Evolutionary conservation across 2,113 vertebrate species (phyloP).

Genomic region (Stictonetta naevosa): DNA sequence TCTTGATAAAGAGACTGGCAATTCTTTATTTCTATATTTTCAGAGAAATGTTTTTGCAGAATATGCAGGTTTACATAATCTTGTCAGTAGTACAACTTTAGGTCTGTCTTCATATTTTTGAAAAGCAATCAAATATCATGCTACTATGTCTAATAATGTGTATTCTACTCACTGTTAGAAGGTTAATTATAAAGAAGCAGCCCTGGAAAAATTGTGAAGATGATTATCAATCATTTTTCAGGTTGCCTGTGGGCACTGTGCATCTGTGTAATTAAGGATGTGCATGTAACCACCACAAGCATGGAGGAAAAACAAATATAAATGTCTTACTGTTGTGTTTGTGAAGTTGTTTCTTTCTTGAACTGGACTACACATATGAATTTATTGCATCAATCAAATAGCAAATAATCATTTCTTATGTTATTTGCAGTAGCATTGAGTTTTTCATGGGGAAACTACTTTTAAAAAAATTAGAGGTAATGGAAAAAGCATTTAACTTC

Average conservation of each 20-base stretch:
- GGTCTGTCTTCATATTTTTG: not conserved
- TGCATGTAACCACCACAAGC: not conserved
- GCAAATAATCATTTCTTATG: not conserved
- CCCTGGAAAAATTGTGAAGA: constrained; percentile 42
- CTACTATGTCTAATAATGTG: not conserved
- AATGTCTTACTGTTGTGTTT: not conserved
- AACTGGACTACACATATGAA: not conserved
- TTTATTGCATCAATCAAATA: not conserved
- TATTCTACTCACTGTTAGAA: not conserved
- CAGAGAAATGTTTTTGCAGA: not conserved
- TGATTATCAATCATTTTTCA: constrained; percentile 13
- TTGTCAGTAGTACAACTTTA: not conserved
- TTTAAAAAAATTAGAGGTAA: not conserved
- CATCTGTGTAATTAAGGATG: constrained; percentile 41
- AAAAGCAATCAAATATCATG: not conserved
- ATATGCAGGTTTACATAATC: not conserved
- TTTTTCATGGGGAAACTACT: not conserved
- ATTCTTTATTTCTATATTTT: not conserved
- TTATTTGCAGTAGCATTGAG: not conserved
- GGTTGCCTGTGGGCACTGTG: not conserved
- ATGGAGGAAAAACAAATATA: not conserved
- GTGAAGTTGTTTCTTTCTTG: not conserved
- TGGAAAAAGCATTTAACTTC: not conserved
- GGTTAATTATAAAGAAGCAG: constrained; percentile 24
- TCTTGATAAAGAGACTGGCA: not conserved